Conservation (phyloP, 2,797 vertebrate species). For the Masticophis lateralis region DNA sequence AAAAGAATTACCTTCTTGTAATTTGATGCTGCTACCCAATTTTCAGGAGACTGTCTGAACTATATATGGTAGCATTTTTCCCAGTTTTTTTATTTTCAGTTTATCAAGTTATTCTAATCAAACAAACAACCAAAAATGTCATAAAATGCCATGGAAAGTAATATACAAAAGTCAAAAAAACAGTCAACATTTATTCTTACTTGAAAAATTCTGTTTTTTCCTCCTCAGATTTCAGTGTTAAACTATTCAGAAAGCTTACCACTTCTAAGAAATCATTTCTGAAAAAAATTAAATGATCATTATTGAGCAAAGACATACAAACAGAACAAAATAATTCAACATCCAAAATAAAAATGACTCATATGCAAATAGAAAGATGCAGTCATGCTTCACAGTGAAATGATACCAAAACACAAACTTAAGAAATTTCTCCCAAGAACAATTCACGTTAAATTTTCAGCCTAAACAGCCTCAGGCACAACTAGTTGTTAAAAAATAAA, state of each 20-base stretch:
- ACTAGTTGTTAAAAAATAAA: neutral
- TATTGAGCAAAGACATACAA: slow-evolving; percentile 17
- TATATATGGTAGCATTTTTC: neutral
- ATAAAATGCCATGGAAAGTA: neutral
- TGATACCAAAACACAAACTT: neutral
- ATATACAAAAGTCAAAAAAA: neutral
- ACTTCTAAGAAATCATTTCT: slow-evolving; percentile 97
- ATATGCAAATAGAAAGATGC: neutral
- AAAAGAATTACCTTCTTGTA: neutral
- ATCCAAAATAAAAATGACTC: neutral
- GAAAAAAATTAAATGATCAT: slow-evolving; percentile 11
- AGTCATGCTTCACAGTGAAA: neutral
- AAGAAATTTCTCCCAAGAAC: neutral
- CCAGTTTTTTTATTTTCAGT: neutral
- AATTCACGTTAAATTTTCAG: neutral
- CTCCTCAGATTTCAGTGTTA: slow-evolving; percentile 94
- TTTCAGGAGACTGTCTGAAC: neutral
- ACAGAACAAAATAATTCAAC: neutral
- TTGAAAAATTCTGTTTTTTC: slow-evolving; percentile 99
- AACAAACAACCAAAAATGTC: neutral
- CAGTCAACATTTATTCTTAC: slow-evolving; percentile 73
- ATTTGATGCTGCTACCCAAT: neutral
- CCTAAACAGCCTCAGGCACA: neutral
- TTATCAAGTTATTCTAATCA: neutral
- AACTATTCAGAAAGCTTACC: slow-evolving; percentile 92